phyloP scores from a whole-genome alignment of 2,888 invertebrate species.

The Apodemia duryi region DNA sequence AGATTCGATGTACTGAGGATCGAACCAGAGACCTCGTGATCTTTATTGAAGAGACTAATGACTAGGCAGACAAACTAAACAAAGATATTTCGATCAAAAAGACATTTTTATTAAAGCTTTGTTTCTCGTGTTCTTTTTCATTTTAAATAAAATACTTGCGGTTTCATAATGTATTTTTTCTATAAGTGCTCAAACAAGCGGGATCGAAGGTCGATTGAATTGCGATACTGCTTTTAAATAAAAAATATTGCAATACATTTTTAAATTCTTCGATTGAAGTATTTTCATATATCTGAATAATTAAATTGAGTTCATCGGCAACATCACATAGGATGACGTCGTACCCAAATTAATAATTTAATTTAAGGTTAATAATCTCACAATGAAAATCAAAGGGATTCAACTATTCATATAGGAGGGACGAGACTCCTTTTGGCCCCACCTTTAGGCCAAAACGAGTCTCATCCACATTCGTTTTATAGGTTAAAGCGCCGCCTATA shows the following conservation, averaged over 20 bases:
- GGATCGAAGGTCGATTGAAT: slow-evolving; percentile 22
- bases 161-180: slow-evolving; percentile 27
- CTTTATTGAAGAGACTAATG: too few relatives aligned
- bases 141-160: background rate
- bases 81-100: background rate
- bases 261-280: slow-evolving; percentile 1
- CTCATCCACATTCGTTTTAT: too few relatives aligned
- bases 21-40: too few relatives aligned
- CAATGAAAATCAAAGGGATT: too few relatives aligned
- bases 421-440: too few relatives aligned
- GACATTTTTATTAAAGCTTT: slow-evolving; percentile 18
- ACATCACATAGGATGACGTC: too few relatives aligned
- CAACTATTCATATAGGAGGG: too few relatives aligned
- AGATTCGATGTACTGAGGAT: too few relatives aligned
- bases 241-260: slow-evolving; percentile 5
- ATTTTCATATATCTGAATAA: background rate
- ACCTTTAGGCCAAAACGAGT: too few relatives aligned
- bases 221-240: slow-evolving; percentile 1
- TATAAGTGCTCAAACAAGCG: slow-evolving; percentile 22
- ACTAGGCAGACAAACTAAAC: background rate
- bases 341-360: too few relatives aligned
- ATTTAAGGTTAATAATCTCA: too few relatives aligned
- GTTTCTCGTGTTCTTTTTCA: slow-evolving; percentile 12
- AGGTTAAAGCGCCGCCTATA: too few relatives aligned
- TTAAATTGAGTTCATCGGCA: background rate